Evolutionary conservation across 2,113 vertebrate genomes (phyloP), one percentile per base, ranked within the genome.

Genomic region (Phylloscopus whistleri): DNA sequence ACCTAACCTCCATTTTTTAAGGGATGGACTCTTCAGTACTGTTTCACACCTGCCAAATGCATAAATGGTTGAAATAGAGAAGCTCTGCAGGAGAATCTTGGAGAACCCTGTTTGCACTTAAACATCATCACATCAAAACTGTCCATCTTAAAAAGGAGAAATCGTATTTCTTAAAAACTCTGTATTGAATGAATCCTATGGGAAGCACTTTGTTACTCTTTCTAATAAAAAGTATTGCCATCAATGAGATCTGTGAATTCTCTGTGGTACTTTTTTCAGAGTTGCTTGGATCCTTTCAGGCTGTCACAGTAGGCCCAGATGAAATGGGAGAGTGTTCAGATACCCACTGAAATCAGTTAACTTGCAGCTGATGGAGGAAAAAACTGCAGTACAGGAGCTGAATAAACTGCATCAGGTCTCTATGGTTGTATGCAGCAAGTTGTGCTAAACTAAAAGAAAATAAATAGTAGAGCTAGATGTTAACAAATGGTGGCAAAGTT

Each of bases 191-290:
- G 64, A 74, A 52, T 93, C 35, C 26, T 66, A 9, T 49, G 39
- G 79, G 75, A 94, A 96, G 76, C 86, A 93, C 93, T 98, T 96
- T 96, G 85, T 89, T 96, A 96, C 60, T 90, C 96, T 97, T 97
- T 94, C 78, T 97, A 97, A 96, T 97, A 97, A 98, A 96, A 95
- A 53, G 7, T 41, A 67, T 53, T 97, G 77, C 84, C 37, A 53
- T 58, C 91, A 51, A 0, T 27, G 67, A 87, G 66, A 72, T 35
- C 81, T 49, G 11, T 79, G 78, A 77, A 84, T 84, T 79, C 67
- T 63, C 77, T 49, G 30, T 60, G 44, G 13, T 92, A 31, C 64
- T 70, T 84, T 67, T 24, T 84, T 67, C 41, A 27, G 4, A 20
- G 63, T 75, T 67, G n/a, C 37, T 48, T 76, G 28, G 24, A 26